Evolutionary conservation across 1,140 invertebrate genomes (phyloP), one percentile per base, ranked within the genome.

Genomic region (Lordiphosa clarofinis): DNA sequence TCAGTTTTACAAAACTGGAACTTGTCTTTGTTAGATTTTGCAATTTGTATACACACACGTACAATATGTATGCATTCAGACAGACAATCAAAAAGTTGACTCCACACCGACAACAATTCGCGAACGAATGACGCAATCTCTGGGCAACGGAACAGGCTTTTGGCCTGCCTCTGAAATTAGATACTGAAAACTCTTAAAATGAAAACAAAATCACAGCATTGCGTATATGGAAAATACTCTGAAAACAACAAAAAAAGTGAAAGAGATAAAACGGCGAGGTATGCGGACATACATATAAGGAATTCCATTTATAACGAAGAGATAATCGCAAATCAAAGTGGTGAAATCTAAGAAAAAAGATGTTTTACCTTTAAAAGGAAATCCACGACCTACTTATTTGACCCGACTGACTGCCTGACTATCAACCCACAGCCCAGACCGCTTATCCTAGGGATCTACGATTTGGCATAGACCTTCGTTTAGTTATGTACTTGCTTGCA

Each of bases 1-100:
- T 46, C 24, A 28, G 11, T 46, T 46, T 46, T 31, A 54, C 33
- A 67, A 67, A 67, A 55, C 60, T 47, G 58, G 28, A 43, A 39
- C 12, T 61, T 47, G 28, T 42, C n/a, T 42, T 44, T 49, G 38
- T 57, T 66, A 35, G 46, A 53, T 67, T 53, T 67, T 53, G 64
- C 64, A 68, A 68, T 68, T 46, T 31, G 28, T 7, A 44, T 33
- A 46, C 12, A 44, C 15, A 39, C 37, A 40, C 9, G 8, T 8
- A 40, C 12, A 11, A 46, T 46, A 33, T 28, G 28, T 12, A 44
- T 31, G 12, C 21, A 44, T 28, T 31, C 28, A 31, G 24, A 31
- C 28, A 44, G 12, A 44, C 42, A 44, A 28, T 44, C 43, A 46
- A 31, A 46, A 46, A 46, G 24, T 31, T 46, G 28, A 31, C 28